phyloP scores from a whole-genome alignment of 2,888 invertebrate species.

The Fragum fragum region DNA sequence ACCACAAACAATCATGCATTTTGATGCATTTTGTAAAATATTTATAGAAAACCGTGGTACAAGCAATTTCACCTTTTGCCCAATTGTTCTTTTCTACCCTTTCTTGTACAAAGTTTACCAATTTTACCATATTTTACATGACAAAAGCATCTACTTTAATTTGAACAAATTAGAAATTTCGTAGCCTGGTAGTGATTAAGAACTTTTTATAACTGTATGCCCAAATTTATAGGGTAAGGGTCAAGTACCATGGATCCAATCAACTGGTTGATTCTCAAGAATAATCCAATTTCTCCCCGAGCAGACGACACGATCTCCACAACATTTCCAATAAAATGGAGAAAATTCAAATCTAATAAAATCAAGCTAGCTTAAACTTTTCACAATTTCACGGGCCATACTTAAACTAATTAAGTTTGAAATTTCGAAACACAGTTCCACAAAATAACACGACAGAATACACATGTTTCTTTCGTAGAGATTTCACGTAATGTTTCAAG shows the following conservation, averaged over 20 bases:
- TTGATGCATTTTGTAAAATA: no score
- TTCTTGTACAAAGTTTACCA: no score
- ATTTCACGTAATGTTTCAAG: neutral
- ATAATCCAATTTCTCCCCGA: constrained; percentile 21
- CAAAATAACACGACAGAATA: neutral
- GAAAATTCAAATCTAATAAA: constrained; percentile 22
- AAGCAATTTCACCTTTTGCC: no score
- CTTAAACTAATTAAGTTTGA: constrained; percentile 7
- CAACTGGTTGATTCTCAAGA: constrained; percentile 22
- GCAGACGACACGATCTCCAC: neutral
- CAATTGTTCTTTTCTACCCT: no score
- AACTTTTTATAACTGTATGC: no score
- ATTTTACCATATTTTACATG: no score
- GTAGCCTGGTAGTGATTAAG: no score
- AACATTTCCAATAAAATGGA: constrained; percentile 20
- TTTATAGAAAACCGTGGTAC: no score
- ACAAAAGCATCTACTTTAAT: no score
- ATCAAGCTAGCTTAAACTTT: constrained; percentile 9
- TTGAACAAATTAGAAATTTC: no score
- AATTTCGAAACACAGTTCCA: constrained; percentile 16
- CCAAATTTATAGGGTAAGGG: neutral
- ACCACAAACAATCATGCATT: no score
- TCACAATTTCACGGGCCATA: constrained; percentile 14
- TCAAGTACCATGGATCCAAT: constrained; percentile 3
- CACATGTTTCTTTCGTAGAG: neutral